Evolutionary conservation across 2,888 invertebrate genomes (phyloP).

Genomic region (Raillietiella orientalis): DNA sequence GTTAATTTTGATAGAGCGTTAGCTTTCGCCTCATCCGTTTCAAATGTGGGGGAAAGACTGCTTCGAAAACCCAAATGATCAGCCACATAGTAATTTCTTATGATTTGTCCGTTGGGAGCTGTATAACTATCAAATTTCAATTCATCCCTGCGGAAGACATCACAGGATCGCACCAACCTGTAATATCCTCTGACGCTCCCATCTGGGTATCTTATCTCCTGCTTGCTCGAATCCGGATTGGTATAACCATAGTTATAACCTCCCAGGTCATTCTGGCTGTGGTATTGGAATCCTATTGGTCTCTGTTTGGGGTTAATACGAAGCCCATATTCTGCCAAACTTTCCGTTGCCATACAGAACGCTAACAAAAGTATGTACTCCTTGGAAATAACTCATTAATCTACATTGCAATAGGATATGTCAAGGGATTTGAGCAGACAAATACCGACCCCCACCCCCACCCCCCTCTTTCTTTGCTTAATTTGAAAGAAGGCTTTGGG

Average conservation of each 20-base stretch:
- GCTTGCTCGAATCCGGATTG: neutral
- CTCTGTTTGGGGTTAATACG: no score
- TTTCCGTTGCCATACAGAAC: no score
- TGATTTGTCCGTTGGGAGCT: conserved; percentile 4
- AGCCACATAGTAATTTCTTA: conserved; percentile 5
- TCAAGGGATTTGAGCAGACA: no score
- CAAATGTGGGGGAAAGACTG: conserved; percentile 1
- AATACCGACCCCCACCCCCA: no score
- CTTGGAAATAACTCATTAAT: no score
- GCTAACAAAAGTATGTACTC: no score
- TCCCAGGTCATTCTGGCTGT: neutral
- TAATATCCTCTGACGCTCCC: neutral
- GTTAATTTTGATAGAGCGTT: no score
- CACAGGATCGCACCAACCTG: conserved; percentile 1
- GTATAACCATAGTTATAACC: neutral
- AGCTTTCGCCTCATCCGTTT: conserved; percentile 2
- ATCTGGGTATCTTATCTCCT: neutral
- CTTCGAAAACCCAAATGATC: neutral
- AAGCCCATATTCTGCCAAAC: no score
- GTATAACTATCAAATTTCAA: conserved; percentile 5
- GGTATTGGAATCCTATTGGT: conserved; percentile 2
- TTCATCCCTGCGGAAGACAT: no score
- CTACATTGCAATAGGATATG: no score
- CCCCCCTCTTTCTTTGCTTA: no score
- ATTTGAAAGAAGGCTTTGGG: no score